Conservation (phyloP, 2,797 vertebrate species). For the Rhodeus uyekii region DNA sequence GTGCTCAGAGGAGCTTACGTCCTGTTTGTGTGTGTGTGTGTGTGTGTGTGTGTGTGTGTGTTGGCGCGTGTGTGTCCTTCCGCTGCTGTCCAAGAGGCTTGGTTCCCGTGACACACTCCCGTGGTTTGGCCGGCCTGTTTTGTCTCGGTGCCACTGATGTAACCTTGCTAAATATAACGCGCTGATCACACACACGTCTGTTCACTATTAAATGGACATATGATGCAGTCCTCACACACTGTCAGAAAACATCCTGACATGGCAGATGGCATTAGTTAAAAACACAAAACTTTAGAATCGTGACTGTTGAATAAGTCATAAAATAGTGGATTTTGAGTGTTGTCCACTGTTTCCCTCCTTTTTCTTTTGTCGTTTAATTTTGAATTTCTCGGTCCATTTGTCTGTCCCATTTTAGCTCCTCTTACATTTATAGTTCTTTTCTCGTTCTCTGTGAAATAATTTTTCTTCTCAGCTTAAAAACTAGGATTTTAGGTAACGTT, state of each 20-base stretch:
- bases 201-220: conserved; percentile 64
- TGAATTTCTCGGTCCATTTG: neutral
- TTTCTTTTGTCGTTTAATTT: neutral
- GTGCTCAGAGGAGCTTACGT: conserved; percentile 42
- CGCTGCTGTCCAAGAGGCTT: conserved; percentile 64
- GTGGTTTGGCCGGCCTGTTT: conserved; percentile 62
- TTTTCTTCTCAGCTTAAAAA: neutral
- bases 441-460: neutral
- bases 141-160: conserved; percentile 67
- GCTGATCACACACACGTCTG: conserved; percentile 57
- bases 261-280: conserved; percentile 3
- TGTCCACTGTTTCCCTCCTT: neutral
- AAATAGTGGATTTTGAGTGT: neutral
- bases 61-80: conserved; percentile 50
- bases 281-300: neutral
- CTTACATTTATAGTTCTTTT: neutral
- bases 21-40: conserved; percentile 49
- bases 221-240: conserved; percentile 20
- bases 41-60: conserved; percentile 46
- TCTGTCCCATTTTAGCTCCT: neutral
- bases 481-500: neutral
- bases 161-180: conserved; percentile 72
- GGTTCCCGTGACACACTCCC: conserved; percentile 68
- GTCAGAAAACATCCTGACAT: conserved; percentile 32
- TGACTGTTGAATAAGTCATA: neutral